Conservation (phyloP, 2,888 invertebrate genomes). For the Drosophila picticornis region DNA sequence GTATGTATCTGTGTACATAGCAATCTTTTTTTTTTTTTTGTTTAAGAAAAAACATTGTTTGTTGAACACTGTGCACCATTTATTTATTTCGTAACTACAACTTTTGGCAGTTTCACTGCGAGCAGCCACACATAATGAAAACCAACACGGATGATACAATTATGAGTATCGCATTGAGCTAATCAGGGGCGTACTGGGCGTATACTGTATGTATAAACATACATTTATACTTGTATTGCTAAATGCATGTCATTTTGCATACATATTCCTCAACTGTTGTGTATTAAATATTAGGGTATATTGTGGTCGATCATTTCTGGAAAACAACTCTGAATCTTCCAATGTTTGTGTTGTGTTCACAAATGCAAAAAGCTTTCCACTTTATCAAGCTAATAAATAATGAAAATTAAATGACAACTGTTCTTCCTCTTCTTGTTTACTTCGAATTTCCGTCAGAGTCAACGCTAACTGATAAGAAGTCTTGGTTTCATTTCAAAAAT, state of each 20-base stretch:
- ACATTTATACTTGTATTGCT: background rate
- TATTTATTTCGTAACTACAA: background rate
- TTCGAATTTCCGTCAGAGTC: background rate
- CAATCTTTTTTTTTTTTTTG: slow-evolving; percentile 33
- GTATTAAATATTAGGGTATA: background rate
- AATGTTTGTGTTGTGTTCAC: background rate
- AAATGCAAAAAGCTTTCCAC: background rate
- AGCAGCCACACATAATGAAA: background rate
- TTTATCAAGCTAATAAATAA: background rate
- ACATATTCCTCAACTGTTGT: background rate
- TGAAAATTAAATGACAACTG: background rate
- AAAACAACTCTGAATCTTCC: background rate
- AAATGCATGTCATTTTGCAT: slow-evolving; percentile 7
- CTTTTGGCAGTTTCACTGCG: background rate
- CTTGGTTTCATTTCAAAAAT: background rate
- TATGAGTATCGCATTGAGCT: background rate
- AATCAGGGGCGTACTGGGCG: slow-evolving; percentile 41
- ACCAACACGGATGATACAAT: background rate
- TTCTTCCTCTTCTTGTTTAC: background rate
- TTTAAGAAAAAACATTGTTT: slow-evolving; percentile 53
- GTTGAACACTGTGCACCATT: slow-evolving; percentile 26
- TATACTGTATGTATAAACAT: background rate
- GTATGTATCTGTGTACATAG: slow-evolving; percentile 49
- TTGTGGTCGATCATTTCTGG: background rate
- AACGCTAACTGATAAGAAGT: background rate